These are phyloP conservation scores for Ceraclea dissimilis DNA, from an alignment of 2,888 invertebrate species.

Conservation along the genomic window DNA sequence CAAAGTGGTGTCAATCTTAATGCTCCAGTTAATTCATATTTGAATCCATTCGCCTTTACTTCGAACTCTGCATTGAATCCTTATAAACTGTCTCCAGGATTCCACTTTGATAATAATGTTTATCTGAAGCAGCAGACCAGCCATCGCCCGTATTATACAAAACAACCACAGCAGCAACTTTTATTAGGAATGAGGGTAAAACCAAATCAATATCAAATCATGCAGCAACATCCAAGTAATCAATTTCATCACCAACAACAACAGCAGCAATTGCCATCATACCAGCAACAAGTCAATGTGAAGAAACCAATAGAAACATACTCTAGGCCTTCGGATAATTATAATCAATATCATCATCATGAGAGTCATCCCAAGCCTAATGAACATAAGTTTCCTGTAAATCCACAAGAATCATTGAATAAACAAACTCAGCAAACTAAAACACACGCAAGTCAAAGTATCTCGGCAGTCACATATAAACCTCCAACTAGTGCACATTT, in stretches of 20 bases:
- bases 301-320: slow-evolving; percentile 38
- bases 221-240: slow-evolving; percentile 39
- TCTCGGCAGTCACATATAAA: slow-evolving; percentile 24
- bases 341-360: slow-evolving; percentile 9
- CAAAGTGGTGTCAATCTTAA: slow-evolving; percentile 33
- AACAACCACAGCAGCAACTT: slow-evolving; percentile 32
- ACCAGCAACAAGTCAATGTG: slow-evolving; percentile 17
- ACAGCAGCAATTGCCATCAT: slow-evolving; percentile 8
- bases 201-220: slow-evolving; percentile 33
- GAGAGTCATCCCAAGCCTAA: slow-evolving; percentile 25
- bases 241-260: slow-evolving; percentile 28
- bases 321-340: slow-evolving; percentile 35
- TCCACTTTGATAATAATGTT: slow-evolving; percentile 27
- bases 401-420: slow-evolving; percentile 30
- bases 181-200: slow-evolving; percentile 32
- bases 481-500: slow-evolving; percentile 29
- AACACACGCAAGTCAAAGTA: slow-evolving; percentile 29
- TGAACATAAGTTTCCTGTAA: slow-evolving; percentile 37
- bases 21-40: slow-evolving; percentile 43
- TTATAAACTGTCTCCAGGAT: slow-evolving; percentile 33
- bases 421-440: slow-evolving; percentile 28
- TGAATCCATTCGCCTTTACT: slow-evolving; percentile 37
- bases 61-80: slow-evolving; percentile 36
- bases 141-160: slow-evolving; percentile 37
- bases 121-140: slow-evolving; percentile 36